Percentiles rank a stretch among this genome's conserved stretches.
Evolutionary conservation across 2,113 vertebrate species (phyloP).

Genomic region (Carassius auratus): DNA sequence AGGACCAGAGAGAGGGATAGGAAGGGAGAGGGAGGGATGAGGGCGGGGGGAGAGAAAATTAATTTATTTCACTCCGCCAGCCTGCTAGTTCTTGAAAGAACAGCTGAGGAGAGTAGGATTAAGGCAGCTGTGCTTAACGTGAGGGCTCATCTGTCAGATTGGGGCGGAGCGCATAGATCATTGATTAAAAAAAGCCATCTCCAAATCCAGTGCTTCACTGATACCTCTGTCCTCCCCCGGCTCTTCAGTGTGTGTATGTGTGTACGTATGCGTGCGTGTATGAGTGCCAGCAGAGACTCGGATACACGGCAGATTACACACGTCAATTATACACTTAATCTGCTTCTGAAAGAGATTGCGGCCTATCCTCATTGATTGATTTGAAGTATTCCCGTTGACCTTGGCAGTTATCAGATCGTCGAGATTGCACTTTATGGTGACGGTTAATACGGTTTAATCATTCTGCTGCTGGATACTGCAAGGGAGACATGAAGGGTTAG

Average conservation of each 20-base stretch:
- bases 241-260: slow-evolving; percentile 61
- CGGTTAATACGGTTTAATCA: slow-evolving; percentile 78
- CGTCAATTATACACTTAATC: slow-evolving; percentile 99
- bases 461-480: slow-evolving; percentile 49
- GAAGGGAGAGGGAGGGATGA: background rate
- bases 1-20: background rate
- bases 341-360: slow-evolving; percentile 89
- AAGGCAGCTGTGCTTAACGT: slow-evolving; percentile 95
- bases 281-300: slow-evolving; percentile 65
- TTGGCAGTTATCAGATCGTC: slow-evolving; percentile 92
- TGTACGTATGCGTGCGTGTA: slow-evolving; percentile 42
- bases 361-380: slow-evolving; percentile 87
- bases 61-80: slow-evolving; percentile 68
- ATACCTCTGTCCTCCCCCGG: slow-evolving; percentile 69
- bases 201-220: slow-evolving; percentile 83
- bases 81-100: slow-evolving; percentile 89
- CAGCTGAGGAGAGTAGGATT: slow-evolving; percentile 90
- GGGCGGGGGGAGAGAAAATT: slow-evolving; percentile 79
- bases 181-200: slow-evolving; percentile 98
- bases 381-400: slow-evolving; percentile 91
- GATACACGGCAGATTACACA: slow-evolving; percentile 88
- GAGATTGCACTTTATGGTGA: slow-evolving; percentile 84
- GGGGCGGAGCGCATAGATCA: slow-evolving; percentile 83
- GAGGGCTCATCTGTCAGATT: slow-evolving; percentile 88
- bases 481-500: background rate